Base-by-base conservation (phyloP, 1,140 invertebrate genomes). In the Bombus soroeensis region DNA sequence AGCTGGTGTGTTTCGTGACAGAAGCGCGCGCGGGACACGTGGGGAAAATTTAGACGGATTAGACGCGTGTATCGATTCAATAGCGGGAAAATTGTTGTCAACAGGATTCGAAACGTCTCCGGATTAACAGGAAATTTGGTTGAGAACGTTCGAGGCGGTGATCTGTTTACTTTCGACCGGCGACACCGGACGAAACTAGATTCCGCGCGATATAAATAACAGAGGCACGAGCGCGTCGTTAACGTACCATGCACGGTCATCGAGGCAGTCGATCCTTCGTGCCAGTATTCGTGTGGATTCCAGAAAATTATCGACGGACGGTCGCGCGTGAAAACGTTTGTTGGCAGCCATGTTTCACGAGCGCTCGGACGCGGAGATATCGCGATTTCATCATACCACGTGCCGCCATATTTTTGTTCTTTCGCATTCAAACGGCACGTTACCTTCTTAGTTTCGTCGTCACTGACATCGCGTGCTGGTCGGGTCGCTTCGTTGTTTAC, bases 171-270 rank as follows among this genome's bases (percentile, higher is more conserved):
- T 39, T 81, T 59, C n/a, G 64, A 70, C 22, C 82, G 64, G 71
- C 66, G 82, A 79, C 75, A 59, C 75, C 64, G 81, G 81, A 83
- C 62, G 47, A 84, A 84, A 79, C 82, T 84, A 79, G 82, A 84
- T 84, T 84, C 41, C 75, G 47, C 75, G 37, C 82, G 82, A 70
- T 84, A 79, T 84, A 84, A 84, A 84, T 84, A 84, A 39, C 47
- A 12, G 10, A 10, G 39, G 59, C 34, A n/a, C 25, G 32, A 59
- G 10, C 47, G 9, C 32, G 22, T 57, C n/a, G 32, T 22, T 32
- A 57, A 68, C 77, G 77, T 43, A 25, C 22, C 57, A 32, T 47
- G 41, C 77, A 64, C 75, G 37, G 74, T 62, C 3, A 78, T 64
- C 76, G 39, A 53, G 72, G 6, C n/a, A 25, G 41, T 22, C n/a